Conservation (phyloP, 2,113 vertebrate species). For the Rhombomys opimus region DNA sequence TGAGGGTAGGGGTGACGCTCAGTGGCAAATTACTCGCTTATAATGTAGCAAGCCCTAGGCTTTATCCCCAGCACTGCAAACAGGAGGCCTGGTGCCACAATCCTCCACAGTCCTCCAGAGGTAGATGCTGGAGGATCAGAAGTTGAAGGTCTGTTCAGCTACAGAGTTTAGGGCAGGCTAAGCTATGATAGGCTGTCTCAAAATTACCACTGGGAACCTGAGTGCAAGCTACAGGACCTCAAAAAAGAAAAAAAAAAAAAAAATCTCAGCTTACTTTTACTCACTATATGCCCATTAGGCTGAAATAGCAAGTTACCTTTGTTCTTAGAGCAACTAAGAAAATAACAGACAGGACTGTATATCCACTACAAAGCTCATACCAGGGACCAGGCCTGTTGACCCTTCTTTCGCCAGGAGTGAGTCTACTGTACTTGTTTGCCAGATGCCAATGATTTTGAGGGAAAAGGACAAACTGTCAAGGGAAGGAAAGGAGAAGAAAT, state of each 20-base stretch:
- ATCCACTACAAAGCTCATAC: neutral
- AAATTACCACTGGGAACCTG: neutral
- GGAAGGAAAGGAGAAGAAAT: neutral
- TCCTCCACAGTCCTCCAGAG: neutral
- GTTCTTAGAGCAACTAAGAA: constrained; percentile 24
- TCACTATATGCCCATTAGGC: neutral
- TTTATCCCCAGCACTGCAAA: neutral
- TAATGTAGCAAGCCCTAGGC: neutral
- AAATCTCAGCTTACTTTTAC: neutral
- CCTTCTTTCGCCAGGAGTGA: neutral
- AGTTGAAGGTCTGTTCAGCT: neutral
- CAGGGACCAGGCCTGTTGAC: neutral
- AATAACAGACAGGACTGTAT: neutral
- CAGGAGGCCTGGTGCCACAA: neutral
- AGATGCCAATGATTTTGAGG: neutral
- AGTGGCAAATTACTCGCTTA: neutral
- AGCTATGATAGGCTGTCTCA: neutral
- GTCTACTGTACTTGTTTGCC: neutral
- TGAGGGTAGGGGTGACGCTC: neutral
- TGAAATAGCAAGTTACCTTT: neutral
- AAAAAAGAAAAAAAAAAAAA: neutral
- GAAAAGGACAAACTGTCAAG: neutral
- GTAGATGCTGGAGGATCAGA: neutral
- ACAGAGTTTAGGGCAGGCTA: neutral
- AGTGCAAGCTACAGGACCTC: neutral